Evolutionary conservation across 2,113 vertebrate genomes (phyloP).

Genomic region (Tetrao urogallus): DNA sequence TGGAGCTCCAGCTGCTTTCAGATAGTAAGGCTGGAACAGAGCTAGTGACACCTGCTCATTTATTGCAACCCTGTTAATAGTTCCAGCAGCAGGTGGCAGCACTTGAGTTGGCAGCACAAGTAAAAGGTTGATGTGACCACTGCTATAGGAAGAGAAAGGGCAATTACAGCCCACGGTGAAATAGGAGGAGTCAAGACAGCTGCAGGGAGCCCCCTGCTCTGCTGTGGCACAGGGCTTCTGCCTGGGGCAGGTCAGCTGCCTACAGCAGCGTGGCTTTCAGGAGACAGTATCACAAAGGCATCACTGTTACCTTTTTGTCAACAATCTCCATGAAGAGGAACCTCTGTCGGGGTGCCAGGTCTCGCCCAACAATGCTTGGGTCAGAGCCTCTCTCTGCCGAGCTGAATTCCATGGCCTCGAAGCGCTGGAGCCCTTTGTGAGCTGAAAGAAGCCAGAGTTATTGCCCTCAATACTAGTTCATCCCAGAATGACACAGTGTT

Average conservation of each 20-base stretch:
- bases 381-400: slow-evolving; percentile 71
- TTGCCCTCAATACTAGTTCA: not conserved
- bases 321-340: slow-evolving; percentile 87
- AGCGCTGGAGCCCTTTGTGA: slow-evolving; percentile 93
- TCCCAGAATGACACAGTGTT: not conserved
- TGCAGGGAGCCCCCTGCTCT: not conserved
- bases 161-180: not conserved
- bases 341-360: slow-evolving; percentile 88
- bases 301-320: slow-evolving; percentile 89
- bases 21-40: not conserved
- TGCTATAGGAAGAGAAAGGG: not conserved
- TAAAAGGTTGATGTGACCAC: not conserved
- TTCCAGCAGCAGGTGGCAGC: not conserved
- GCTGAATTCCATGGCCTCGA: slow-evolving; percentile 88
- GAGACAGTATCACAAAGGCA: not conserved
- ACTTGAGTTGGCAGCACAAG: not conserved
- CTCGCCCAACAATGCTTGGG: slow-evolving; percentile 68
- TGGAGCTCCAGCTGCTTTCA: not conserved
- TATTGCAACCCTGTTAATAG: not conserved
- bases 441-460: slow-evolving; percentile 70
- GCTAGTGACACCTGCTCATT: not conserved
- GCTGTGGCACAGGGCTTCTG: not conserved
- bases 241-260: not conserved
- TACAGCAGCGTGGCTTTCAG: not conserved
- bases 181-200: not conserved